These are phyloP conservation scores for Pseudoatta argentina DNA, from an alignment of 1,140 invertebrate species.

Conservation along the genomic window DNA sequence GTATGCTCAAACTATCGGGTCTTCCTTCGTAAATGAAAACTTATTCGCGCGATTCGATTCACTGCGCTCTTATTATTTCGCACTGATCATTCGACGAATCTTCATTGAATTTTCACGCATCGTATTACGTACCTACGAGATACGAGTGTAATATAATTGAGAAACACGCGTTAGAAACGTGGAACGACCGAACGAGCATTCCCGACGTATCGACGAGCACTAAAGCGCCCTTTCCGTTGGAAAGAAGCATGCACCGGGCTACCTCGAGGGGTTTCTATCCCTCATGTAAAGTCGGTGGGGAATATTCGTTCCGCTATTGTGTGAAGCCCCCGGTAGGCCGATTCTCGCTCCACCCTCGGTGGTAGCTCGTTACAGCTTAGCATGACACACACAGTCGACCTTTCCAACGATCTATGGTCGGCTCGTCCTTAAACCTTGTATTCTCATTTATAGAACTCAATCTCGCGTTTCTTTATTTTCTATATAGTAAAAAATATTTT, in stretches of 20 bases:
- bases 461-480: not conserved
- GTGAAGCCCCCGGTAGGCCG: slow-evolving; percentile 39
- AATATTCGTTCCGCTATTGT: slow-evolving; percentile 73
- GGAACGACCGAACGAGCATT: slow-evolving; percentile 53
- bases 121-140: not conserved
- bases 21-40: not conserved
- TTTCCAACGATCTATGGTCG: slow-evolving; percentile 54
- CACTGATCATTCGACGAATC: not conserved
- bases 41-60: slow-evolving; percentile 9
- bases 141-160: not conserved
- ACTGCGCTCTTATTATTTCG: not conserved
- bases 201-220: slow-evolving; percentile 65
- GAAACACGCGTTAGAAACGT: not conserved
- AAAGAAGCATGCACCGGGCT: slow-evolving; percentile 68
- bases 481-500: not conserved
- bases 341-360: slow-evolving; percentile 68
- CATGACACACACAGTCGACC: slow-evolving; percentile 58
- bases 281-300: slow-evolving; percentile 68
- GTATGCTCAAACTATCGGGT: not conserved
- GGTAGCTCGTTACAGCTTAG: slow-evolving; percentile 48
- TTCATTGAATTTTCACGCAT: slow-evolving; percentile 9
- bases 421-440: not conserved
- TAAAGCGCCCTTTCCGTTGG: slow-evolving; percentile 68
- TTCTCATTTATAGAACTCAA: not conserved
- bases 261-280: slow-evolving; percentile 70